Conservation (phyloP, 2,113 vertebrate species). For the Bubo blakistoni region DNA sequence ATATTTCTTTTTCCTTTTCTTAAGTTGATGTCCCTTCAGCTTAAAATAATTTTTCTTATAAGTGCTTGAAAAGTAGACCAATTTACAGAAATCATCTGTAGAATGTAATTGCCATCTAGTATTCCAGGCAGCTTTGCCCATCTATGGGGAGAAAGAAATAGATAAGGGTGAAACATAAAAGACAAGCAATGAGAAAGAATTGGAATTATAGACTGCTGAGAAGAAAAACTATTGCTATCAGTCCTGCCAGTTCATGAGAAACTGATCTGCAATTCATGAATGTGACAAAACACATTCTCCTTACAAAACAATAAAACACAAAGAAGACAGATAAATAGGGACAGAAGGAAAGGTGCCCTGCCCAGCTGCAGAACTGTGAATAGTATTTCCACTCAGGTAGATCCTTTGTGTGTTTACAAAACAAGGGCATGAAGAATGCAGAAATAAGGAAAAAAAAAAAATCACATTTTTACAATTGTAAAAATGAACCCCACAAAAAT, state of each 20-base stretch:
- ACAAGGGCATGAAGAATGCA: neutral
- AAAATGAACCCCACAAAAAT: neutral
- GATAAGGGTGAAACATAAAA: constrained; percentile 10
- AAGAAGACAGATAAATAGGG: neutral
- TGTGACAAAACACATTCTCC: constrained; percentile 12
- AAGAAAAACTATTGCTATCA: constrained; percentile 30
- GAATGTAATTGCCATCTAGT: neutral
- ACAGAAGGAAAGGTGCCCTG: neutral
- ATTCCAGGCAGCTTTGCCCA: neutral
- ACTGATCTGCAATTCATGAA: constrained; percentile 55
- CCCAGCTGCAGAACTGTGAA: neutral
- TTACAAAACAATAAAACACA: constrained; percentile 22
- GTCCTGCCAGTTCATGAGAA: constrained; percentile 23
- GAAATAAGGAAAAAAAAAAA: neutral
- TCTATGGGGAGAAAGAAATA: neutral
- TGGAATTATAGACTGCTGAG: constrained; percentile 11
- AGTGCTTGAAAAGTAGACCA: neutral
- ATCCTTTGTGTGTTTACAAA: neutral
- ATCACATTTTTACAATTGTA: neutral
- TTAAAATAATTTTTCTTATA: neutral
- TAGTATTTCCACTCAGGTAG: neutral
- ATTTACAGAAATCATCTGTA: constrained; percentile 1
- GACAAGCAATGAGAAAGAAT: neutral
- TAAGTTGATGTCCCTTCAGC: neutral
- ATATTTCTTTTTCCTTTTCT: neutral